A percentile compares a stretch with the other conserved stretches of the same genome.
phyloP scores from a whole-genome alignment of 2,113 vertebrate species.

The Gambusia holbrooki region DNA sequence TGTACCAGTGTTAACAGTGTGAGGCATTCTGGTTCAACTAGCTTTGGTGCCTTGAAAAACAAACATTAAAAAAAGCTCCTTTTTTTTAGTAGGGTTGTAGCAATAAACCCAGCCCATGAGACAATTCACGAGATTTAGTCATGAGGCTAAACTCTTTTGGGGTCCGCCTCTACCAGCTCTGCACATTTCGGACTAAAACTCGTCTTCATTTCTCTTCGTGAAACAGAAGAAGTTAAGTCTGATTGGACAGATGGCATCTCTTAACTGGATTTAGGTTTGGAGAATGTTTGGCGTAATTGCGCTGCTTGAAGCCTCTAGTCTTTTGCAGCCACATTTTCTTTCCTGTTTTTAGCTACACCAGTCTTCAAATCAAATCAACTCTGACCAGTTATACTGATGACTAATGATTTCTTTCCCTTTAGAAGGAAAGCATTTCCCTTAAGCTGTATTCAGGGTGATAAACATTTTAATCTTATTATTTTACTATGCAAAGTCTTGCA shows the following conservation, averaged over 20 bases:
- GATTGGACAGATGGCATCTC: not conserved
- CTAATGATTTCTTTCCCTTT: too few relatives aligned
- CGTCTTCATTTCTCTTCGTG: not conserved
- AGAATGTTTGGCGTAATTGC: not conserved
- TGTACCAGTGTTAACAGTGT: constrained; percentile 66
- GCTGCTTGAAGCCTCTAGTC: not conserved
- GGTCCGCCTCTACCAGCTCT: not conserved
- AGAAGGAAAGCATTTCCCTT: too few relatives aligned
- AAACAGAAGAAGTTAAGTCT: not conserved
- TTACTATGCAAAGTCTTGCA: too few relatives aligned
- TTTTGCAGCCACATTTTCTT: not conserved
- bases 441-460: too few relatives aligned
- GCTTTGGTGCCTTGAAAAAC: constrained; percentile 28
- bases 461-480: too few relatives aligned
- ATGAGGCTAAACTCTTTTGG: not conserved
- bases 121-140: not conserved
- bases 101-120: not conserved
- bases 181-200: not conserved
- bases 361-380: not conserved
- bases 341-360: not conserved
- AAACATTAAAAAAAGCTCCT: constrained; percentile 9
- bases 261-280: not conserved
- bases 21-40: constrained; percentile 50
- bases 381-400: not conserved
- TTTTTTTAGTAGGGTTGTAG: not conserved